Percentiles rank a stretch among this genome's conserved stretches.
Evolutionary conservation across 2,797 vertebrate genomes (phyloP).

Genomic region (Percopsis omiscomaycus): DNA sequence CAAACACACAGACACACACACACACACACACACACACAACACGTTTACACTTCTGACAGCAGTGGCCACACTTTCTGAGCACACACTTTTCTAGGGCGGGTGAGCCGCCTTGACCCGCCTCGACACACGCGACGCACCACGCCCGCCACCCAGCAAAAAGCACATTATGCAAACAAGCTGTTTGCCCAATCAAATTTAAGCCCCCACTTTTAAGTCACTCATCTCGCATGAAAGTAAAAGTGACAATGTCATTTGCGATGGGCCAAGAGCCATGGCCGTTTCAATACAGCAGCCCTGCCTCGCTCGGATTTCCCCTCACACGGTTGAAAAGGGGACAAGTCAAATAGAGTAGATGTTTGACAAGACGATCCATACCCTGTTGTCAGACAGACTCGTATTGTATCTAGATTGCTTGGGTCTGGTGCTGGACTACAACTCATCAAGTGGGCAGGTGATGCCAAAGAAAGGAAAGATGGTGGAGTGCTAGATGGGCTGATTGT

Average conservation of each 20-base stretch:
- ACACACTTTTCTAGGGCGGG: too few species aligned
- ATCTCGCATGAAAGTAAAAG: slow-evolving; percentile 43
- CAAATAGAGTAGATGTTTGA: slow-evolving; percentile 47
- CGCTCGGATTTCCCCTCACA: slow-evolving; percentile 35
- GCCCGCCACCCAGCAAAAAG: slow-evolving; percentile 32
- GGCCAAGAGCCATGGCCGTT: slow-evolving; percentile 40
- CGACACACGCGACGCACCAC: not conserved
- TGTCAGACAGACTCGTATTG: slow-evolving; percentile 43
- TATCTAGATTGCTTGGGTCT: slow-evolving; percentile 10
- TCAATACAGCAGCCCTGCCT: slow-evolving; percentile 15
- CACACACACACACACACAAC: slow-evolving; percentile 2
- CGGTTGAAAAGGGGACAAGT: slow-evolving; percentile 32
- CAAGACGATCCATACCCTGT: slow-evolving; percentile 44
- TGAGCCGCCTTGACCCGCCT: not conserved
- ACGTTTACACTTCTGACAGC: not conserved
- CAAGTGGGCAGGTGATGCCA: not conserved
- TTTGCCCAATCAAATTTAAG: slow-evolving; percentile 45
- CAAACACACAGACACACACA: not conserved
- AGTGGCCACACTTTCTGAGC: too few species aligned
- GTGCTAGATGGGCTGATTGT: not conserved
- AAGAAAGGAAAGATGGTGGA: slow-evolving; percentile 1
- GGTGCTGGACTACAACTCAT: slow-evolving; percentile 16
- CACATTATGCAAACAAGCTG: slow-evolving; percentile 31
- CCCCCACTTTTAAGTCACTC: slow-evolving; percentile 33
- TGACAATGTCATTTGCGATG: slow-evolving; percentile 36